Percentiles rank a stretch among this genome's conserved stretches.
Conservation (phyloP, 2,113 vertebrate genomes). For the Petroica traversi region DNA sequence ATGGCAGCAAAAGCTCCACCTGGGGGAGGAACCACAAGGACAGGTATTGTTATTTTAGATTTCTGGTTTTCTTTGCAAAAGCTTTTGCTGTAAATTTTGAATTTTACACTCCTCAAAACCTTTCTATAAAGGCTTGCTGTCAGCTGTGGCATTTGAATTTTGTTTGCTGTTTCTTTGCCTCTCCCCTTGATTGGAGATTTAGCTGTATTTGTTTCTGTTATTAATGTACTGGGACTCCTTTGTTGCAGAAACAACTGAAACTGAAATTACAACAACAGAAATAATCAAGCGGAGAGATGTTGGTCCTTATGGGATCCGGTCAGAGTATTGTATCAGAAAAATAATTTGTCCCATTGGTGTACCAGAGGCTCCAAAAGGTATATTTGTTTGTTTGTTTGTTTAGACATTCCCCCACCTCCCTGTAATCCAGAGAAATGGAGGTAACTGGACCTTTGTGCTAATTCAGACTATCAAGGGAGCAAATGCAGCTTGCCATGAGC, state of each 20-base stretch:
- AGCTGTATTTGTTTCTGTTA: background rate
- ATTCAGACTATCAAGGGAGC: background rate
- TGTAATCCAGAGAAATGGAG: background rate
- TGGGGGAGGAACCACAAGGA: conserved; percentile 89
- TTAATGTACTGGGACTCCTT: conserved; percentile 19
- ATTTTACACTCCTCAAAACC: background rate
- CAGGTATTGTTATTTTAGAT: conserved; percentile 79
- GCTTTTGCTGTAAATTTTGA: background rate
- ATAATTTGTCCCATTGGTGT: conserved; percentile 98
- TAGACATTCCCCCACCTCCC: background rate
- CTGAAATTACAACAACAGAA: conserved; percentile 97
- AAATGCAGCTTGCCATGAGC: background rate
- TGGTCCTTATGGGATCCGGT: conserved; percentile 94
- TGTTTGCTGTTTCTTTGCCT: background rate
- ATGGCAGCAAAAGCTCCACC: conserved; percentile 97
- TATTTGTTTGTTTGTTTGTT: background rate
- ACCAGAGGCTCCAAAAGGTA: conserved; percentile 96
- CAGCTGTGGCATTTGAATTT: background rate
- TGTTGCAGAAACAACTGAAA: conserved; percentile 92
- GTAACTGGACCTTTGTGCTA: background rate
- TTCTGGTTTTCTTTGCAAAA: background rate
- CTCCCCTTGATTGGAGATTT: background rate
- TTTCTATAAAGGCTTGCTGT: background rate
- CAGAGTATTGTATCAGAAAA: conserved; percentile 97
- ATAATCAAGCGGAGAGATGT: conserved; percentile 98